Evolutionary conservation across 2,113 vertebrate species (phyloP).

Genomic region (Coturnix japonica): DNA sequence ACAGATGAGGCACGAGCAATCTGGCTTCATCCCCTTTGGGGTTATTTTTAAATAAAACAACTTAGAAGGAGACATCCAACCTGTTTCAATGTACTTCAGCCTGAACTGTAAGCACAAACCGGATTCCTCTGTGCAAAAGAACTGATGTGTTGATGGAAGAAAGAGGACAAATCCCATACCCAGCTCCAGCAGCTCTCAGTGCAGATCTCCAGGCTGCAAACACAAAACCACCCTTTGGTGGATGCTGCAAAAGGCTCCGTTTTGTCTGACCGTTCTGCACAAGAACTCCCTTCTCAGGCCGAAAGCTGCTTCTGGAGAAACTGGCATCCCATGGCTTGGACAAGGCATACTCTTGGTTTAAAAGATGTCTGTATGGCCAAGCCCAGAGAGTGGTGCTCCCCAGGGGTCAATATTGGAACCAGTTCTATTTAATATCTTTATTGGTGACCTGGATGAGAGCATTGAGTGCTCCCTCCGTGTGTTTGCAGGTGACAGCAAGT

Average conservation of each 20-base stretch:
- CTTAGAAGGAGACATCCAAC: neutral
- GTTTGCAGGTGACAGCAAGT: too few relatives aligned
- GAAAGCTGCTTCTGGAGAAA: too few relatives aligned
- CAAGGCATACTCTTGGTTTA: too few relatives aligned
- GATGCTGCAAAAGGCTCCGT: neutral
- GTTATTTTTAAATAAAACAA: neutral
- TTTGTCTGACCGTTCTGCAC: neutral
- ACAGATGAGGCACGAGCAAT: neutral
- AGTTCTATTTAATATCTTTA: too few relatives aligned
- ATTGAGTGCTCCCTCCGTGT: too few relatives aligned
- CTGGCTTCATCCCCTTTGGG: neutral
- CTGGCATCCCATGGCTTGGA: too few relatives aligned
- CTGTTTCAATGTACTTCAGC: neutral
- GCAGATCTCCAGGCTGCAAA: neutral
- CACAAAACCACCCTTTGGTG: neutral
- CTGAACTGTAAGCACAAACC: neutral
- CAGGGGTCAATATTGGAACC: too few relatives aligned
- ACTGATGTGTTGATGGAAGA: too few relatives aligned
- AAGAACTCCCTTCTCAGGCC: too few relatives aligned
- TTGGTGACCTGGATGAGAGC: too few relatives aligned
- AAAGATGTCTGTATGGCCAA: too few relatives aligned
- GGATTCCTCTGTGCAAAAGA: neutral
- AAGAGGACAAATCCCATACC: neutral
- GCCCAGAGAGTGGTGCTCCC: too few relatives aligned
- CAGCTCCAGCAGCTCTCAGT: neutral